Conservation (phyloP, 2,113 vertebrate genomes). For the Piaya cayana region DNA sequence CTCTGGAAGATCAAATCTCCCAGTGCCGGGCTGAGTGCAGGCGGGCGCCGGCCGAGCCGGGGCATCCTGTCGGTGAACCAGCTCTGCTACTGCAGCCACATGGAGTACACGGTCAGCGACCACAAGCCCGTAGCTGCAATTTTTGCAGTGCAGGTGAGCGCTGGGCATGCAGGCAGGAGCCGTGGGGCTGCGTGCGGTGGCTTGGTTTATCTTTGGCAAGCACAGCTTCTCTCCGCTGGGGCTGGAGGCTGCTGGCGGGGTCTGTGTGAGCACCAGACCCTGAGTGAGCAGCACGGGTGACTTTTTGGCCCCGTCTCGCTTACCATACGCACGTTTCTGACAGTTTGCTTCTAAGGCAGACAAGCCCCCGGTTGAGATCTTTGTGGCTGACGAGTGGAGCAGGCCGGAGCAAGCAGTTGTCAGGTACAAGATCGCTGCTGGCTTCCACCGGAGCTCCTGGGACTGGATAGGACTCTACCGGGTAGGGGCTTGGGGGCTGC, state of each 20-base stretch:
- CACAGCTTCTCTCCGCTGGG: not conserved
- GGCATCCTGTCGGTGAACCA: slow-evolving; percentile 84
- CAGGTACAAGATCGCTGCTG: slow-evolving; percentile 81
- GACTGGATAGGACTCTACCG: slow-evolving; percentile 98
- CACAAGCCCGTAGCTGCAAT: slow-evolving; percentile 94
- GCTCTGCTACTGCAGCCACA: slow-evolving; percentile 91
- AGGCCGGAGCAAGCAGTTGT: slow-evolving; percentile 87
- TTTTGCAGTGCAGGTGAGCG: slow-evolving; percentile 88
- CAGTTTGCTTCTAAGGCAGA: slow-evolving; percentile 91
- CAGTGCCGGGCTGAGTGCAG: slow-evolving; percentile 74
- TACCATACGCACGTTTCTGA: not conserved
- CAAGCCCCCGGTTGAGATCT: slow-evolving; percentile 84
- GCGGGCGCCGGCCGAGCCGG: slow-evolving; percentile 77
- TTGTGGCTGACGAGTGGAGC: slow-evolving; percentile 89
- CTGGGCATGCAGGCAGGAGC: not conserved
- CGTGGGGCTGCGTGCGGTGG: fast-evolving
- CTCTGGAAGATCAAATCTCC: slow-evolving; percentile 92
- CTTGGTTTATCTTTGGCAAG: not conserved
- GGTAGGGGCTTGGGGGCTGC: slow-evolving; percentile 72
- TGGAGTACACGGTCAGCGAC: slow-evolving; percentile 92
- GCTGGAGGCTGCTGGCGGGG: not conserved
- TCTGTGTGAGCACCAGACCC: not conserved
- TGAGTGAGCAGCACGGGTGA: not conserved
- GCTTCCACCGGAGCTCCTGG: slow-evolving; percentile 93
- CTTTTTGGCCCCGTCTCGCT: not conserved